Conservation (phyloP, 2,888 invertebrate species). For the Vesta saturnalis region DNA sequence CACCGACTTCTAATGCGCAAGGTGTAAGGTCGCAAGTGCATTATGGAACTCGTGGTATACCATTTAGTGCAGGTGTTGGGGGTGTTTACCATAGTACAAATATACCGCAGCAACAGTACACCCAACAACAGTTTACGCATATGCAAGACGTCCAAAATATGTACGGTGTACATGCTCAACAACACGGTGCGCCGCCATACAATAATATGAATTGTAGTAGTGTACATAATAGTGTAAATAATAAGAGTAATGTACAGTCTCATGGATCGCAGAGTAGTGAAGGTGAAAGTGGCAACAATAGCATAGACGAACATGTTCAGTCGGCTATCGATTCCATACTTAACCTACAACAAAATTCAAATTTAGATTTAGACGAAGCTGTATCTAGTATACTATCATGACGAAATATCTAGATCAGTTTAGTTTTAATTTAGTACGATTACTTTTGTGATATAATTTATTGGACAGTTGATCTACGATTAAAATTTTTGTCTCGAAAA, state of each 20-base stretch:
- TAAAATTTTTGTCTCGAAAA: background rate
- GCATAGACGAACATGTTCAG: constrained; percentile 80
- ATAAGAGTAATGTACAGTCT: constrained; percentile 38
- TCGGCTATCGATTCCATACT: constrained; percentile 83
- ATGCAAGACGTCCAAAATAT: constrained; percentile 24
- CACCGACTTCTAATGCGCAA: background rate
- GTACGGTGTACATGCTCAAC: constrained; percentile 35
- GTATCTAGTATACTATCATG: constrained; percentile 61
- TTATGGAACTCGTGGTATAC: constrained; percentile 21
- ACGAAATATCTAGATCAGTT: constrained; percentile 55
- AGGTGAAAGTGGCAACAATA: constrained; percentile 62
- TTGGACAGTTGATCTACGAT: constrained; percentile 30
- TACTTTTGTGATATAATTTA: constrained; percentile 39
- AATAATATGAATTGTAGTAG: constrained; percentile 23
- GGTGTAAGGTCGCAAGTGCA: constrained; percentile 18
- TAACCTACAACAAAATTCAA: constrained; percentile 69
- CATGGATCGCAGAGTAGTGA: constrained; percentile 46
- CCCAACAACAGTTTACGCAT: constrained; percentile 34
- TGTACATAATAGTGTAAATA: constrained; percentile 41
- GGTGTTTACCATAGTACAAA: constrained; percentile 36
- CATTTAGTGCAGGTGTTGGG: constrained; percentile 14
- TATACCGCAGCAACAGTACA: constrained; percentile 29
- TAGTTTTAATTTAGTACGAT: constrained; percentile 24
- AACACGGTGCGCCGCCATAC: constrained; percentile 28
- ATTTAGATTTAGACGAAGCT: constrained; percentile 57